These are phyloP conservation scores for Hipparchia semele DNA, from an alignment of 2,888 invertebrate species.

Conservation along the genomic window DNA sequence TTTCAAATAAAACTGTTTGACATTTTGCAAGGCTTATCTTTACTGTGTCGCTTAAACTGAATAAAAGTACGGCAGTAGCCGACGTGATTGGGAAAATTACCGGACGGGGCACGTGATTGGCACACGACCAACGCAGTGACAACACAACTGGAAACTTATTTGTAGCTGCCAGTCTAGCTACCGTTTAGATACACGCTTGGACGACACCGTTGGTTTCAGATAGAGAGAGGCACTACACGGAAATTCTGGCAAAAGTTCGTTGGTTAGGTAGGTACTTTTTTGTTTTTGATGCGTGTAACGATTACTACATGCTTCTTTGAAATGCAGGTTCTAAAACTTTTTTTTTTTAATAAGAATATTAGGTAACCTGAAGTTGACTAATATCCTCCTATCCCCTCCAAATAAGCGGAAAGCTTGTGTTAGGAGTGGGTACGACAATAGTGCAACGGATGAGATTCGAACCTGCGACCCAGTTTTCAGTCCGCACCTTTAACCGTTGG, in stretches of 20 bases:
- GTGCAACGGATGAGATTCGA: no score
- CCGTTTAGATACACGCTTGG: constrained; percentile 31
- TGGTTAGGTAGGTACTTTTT: constrained; percentile 12
- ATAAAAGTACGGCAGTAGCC: constrained; percentile 46
- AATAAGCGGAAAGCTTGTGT: no score
- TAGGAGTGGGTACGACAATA: no score
- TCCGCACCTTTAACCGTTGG: no score
- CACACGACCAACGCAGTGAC: constrained; percentile 51
- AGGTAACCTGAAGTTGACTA: no score
- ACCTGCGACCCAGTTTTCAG: no score
- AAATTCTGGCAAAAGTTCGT: constrained; percentile 30
- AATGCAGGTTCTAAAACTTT: background rate
- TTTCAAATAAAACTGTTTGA: constrained; percentile 12
- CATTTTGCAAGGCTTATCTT: constrained; percentile 26
- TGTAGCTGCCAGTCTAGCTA: constrained; percentile 28
- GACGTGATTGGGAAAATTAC: constrained; percentile 54
- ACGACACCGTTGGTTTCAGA: constrained; percentile 24
- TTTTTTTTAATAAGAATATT: no score
- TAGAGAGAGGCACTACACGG: constrained; percentile 29
- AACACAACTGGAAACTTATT: constrained; percentile 40
- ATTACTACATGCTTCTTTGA: no score
- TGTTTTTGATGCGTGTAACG: constrained; percentile 13
- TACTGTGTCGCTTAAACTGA: constrained; percentile 41
- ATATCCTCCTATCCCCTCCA: no score
- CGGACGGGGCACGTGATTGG: constrained; percentile 50